phyloP scores from a whole-genome alignment of 2,888 invertebrate genomes.

The Phaonia tiefii region DNA sequence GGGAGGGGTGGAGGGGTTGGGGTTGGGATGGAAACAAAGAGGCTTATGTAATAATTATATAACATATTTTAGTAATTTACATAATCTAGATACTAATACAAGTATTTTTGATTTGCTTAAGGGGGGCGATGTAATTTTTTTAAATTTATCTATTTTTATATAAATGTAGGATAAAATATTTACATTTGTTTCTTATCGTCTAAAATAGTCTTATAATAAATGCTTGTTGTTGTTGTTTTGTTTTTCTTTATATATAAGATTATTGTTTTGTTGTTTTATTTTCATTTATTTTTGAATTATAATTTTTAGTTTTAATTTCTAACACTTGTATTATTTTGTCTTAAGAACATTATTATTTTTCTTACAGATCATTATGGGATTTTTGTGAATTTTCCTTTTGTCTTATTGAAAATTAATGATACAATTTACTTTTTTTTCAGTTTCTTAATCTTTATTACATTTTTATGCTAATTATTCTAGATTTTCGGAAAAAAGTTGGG shows the following conservation, averaged over 20 bases:
- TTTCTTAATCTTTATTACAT: background rate
- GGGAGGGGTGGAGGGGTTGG: too few relatives aligned
- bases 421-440: conserved; percentile 23
- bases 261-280: background rate
- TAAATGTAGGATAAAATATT: background rate
- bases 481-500: too few relatives aligned
- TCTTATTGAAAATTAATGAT: conserved; percentile 15
- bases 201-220: background rate
- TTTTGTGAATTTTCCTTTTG: conserved; percentile 9
- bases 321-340: background rate
- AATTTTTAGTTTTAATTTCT: background rate
- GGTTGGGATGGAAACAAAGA: too few relatives aligned
- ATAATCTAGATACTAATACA: too few relatives aligned
- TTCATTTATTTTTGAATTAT: background rate
- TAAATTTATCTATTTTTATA: background rate
- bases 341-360: background rate
- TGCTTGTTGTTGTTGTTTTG: background rate
- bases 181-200: background rate
- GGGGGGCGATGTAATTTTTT: background rate
- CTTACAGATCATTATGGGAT: background rate
- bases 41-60: too few relatives aligned
- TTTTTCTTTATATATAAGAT: background rate
- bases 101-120: background rate
- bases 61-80: background rate
- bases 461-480: background rate